Conservation (phyloP, 2,797 vertebrate species). For the Anniella stebbinsi region DNA sequence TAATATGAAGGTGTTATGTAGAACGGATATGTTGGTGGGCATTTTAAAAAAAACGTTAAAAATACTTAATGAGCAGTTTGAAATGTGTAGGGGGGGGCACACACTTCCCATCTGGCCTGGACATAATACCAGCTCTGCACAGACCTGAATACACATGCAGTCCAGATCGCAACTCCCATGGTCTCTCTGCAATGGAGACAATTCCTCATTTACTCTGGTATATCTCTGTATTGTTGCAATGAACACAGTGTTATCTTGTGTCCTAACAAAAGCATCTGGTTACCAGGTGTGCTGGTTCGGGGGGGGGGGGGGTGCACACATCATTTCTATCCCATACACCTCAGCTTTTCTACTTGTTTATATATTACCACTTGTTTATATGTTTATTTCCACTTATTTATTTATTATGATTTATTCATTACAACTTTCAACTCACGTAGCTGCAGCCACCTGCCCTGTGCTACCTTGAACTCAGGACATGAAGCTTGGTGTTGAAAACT, state of each 20-base stretch:
- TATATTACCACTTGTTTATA: no score
- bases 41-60: no score
- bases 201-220: neutral
- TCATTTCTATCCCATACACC: neutral
- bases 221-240: neutral
- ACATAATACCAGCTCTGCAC: no score
- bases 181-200: neutral
- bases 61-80: no score
- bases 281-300: neutral
- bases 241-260: neutral
- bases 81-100: no score
- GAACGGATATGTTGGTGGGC: no score
- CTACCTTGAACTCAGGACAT: neutral
- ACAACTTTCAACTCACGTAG: neutral
- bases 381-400: no score
- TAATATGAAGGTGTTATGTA: no score
- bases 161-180: neutral
- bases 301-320: neutral
- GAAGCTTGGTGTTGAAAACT: neutral
- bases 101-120: no score
- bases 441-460: neutral
- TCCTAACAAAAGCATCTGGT: conserved; percentile 12
- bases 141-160: neutral
- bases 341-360: no score
- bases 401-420: no score